Percentiles rank a stretch among this genome's conserved stretches.
Evolutionary conservation across 2,888 invertebrate species (phyloP).

Genomic region (Parnassius smintheus): DNA sequence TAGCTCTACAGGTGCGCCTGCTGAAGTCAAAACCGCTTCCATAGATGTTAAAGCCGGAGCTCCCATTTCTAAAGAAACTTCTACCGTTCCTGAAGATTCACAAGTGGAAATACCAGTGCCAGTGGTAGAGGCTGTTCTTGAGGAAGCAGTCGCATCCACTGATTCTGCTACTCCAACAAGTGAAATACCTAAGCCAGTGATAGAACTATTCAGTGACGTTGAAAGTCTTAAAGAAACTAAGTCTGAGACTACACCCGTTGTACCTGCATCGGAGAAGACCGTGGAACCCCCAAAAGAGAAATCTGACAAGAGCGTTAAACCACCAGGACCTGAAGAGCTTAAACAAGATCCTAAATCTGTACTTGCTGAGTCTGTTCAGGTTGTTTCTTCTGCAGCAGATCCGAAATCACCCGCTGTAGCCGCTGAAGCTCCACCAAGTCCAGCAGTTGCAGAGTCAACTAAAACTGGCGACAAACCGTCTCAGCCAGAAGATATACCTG

Average conservation of each 20-base stretch:
- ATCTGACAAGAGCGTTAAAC: constrained; percentile 20
- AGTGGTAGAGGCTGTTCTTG: constrained; percentile 22
- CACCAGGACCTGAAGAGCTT: constrained; percentile 7
- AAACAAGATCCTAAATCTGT: constrained; percentile 19
- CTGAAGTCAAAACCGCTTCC: constrained; percentile 3
- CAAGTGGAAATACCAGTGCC: constrained; percentile 21
- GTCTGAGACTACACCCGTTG: constrained; percentile 35
- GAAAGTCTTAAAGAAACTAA: constrained; percentile 27
- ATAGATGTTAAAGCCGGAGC: constrained; percentile 10
- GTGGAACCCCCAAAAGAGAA: constrained; percentile 1
- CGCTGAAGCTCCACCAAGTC: constrained; percentile 28
- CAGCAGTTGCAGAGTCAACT: constrained; percentile 27
- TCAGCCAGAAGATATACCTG: constrained; percentile 24
- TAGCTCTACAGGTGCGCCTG: constrained; percentile 8
- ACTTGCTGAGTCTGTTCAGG: background rate
- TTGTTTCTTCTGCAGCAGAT: constrained; percentile 13
- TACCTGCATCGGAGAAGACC: background rate
- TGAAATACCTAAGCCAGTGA: constrained; percentile 31
- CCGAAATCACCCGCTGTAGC: constrained; percentile 12
- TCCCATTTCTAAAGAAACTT: constrained; percentile 16
- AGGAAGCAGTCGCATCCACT: constrained; percentile 10
- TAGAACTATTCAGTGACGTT: constrained; percentile 34
- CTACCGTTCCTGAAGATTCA: constrained; percentile 22
- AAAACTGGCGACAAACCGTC: constrained; percentile 27
- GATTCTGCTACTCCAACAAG: constrained; percentile 7